Evolutionary conservation across 1,140 invertebrate species (phyloP), one percentile per base, ranked within the genome.

Genomic region (Philotrypesis tridentata): DNA sequence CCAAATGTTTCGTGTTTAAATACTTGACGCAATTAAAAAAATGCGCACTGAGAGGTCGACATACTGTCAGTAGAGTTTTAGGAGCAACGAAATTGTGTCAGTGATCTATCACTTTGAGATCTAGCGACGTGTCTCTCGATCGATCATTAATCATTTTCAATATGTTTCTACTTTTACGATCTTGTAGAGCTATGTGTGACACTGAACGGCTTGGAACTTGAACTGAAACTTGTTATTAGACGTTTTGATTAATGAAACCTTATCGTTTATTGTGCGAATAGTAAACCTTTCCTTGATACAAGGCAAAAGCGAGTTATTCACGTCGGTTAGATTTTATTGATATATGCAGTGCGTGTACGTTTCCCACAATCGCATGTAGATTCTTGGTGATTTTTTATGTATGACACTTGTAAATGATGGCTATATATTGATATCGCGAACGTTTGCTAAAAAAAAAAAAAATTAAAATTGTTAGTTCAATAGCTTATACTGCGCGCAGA

Each of bases 81-180:
- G 23, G 65, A 29, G 14, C 9, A 76, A 27, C 31, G 74, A 65
- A 68, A 67, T 43, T 11, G 17, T 60, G 9, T 55, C 40, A 79
- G 21, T 67, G 37, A 79, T 55, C 65, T 43, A 60, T 79, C n/a
- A 1, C 8, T 67, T n/a, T 4, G 48, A 8, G 37, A 60, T 79
- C 43, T 9, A 55, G 25, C 27, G 23, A 21, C 29, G 70, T 79
- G 27, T 55, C 40, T 37, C 33, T 60, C 7, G 29, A 70, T 70
- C 55, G 40, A 79, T 68, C 27, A 60, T 79, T 70, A 70, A 71
- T 79, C 67, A 70, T 33, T 79, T 33, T 77, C 14, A 55, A 79
- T 68, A 21, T 17, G 17, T 12, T 79, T n/a, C n/a, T n/a, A n/a
- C n/a, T n/a, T n/a, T 79, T 70, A n/a, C 31, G n/a, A 70, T 48